Conservation (phyloP, 2,797 vertebrate species). For the Zenarchopterus dispar region DNA sequence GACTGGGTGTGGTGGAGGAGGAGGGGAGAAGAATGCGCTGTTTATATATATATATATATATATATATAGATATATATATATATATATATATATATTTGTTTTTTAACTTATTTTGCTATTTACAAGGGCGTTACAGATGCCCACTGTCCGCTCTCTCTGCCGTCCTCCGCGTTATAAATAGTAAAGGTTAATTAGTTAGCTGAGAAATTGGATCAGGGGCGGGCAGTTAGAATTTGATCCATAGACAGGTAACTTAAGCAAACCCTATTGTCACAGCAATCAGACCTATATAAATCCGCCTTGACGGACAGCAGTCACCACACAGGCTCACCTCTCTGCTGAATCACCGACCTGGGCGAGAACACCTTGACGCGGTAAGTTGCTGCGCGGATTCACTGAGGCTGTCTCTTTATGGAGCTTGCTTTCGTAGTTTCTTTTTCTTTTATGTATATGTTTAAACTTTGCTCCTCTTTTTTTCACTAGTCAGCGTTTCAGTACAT, state of each 20-base stretch:
- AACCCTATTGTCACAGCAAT: slow-evolving; percentile 87
- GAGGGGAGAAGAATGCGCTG: neutral
- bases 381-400: neutral
- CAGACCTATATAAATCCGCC: slow-evolving; percentile 93
- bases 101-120: slow-evolving; percentile 70
- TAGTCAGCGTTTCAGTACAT: neutral
- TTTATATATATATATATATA: neutral
- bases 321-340: slow-evolving; percentile 75
- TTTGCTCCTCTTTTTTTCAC: neutral
- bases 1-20: slow-evolving; percentile 37
- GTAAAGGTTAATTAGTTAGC: slow-evolving; percentile 94
- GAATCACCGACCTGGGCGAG: slow-evolving; percentile 63
- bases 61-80: neutral
- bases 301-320: slow-evolving; percentile 77
- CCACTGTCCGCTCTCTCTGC: slow-evolving; percentile 51
- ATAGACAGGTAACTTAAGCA: slow-evolving; percentile 91
- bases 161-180: slow-evolving; percentile 87
- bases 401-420: neutral
- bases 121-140: slow-evolving; percentile 70
- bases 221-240: slow-evolving; percentile 92
- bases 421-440: neutral
- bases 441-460: neutral
- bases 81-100: neutral
- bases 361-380: slow-evolving; percentile 68
- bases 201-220: slow-evolving; percentile 90